Evolutionary conservation across 2,797 vertebrate genomes (phyloP), one percentile per base, ranked within the genome.

Genomic region (Eulemur rubriventer): DNA sequence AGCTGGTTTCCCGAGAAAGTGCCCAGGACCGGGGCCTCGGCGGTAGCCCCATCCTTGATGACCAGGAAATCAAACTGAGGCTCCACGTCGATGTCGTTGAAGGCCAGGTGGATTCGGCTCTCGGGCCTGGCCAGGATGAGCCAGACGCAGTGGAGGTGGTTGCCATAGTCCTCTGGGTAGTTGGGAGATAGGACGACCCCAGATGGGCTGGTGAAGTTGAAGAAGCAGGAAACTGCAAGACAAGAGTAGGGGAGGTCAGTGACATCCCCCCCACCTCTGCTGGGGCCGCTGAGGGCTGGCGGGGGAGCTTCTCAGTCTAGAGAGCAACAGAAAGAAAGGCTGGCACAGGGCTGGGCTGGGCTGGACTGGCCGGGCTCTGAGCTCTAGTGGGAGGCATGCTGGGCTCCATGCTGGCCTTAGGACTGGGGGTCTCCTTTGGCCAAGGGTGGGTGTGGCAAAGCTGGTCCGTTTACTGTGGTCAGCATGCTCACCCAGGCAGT

Each of bases 131-230:
- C 99, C 88, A 99, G 99, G 98, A 99, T 99, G 52, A 99, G 98
- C 99, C 99, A 99, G 97, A 99, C 99, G 0, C 99, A 99, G 98
- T 99, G 99, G 98, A 99, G 99, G 98, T 99, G 99, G 99, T 99
- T 99, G 9, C 99, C 99, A 0, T 99, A 99, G 98, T 99, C 99
- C 93, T 99, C 99, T 0, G 99, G 99, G 98, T 99, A 99, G 98
- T 99, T 99, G 7, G 99, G 99, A 0, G 99, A 99, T 85, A 99
- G 99, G 96, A 99, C 99, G 30, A 99, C 99, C 65, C 99, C 99
- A 0, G 99, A 99, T 0, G 99, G 99, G 95, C 99, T 99, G 96
- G 99, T 99, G 98, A 99, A 99, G 98, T 99, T 99, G 99, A 99
- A 99, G 98, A 99, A 99, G 98, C 99, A 99, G 96, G 99, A 99